Conservation (phyloP, 2,797 vertebrate species). For the Chelonia mydas region DNA sequence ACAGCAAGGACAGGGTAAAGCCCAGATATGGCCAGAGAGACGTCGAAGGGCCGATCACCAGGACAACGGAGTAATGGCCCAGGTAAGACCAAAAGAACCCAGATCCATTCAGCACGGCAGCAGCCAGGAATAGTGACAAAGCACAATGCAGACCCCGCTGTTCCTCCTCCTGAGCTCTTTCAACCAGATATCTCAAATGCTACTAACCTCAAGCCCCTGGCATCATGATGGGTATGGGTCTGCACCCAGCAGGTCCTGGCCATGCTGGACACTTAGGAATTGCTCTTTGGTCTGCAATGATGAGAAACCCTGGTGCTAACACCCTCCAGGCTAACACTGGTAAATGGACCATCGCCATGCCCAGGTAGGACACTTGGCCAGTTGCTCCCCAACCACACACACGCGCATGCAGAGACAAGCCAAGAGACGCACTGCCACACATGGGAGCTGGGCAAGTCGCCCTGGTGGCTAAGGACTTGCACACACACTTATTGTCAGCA, state of each 20-base stretch:
- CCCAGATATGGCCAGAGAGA: background rate
- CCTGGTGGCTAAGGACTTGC: background rate
- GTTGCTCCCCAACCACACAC: background rate
- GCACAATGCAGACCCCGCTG: background rate
- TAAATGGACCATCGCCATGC: background rate
- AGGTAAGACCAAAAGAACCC: background rate
- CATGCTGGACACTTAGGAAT: background rate
- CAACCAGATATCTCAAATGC: too few species aligned
- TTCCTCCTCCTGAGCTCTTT: background rate
- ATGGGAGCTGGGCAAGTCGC: background rate
- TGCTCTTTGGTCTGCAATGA: background rate
- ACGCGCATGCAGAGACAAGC: too few species aligned
- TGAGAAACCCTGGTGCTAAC: too few species aligned
- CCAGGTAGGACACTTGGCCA: background rate
- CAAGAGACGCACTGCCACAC: background rate
- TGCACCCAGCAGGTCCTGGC: background rate
- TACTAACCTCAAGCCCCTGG: background rate
- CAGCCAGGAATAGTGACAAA: background rate
- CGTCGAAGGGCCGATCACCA: background rate
- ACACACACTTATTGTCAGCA: background rate
- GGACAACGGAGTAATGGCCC: background rate
- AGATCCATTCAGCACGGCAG: background rate
- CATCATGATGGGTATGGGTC: too few species aligned
- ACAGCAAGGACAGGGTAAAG: background rate
- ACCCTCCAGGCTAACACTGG: background rate